Conservation (phyloP, 2,797 vertebrate species). For the Vespertilio murinus region DNA sequence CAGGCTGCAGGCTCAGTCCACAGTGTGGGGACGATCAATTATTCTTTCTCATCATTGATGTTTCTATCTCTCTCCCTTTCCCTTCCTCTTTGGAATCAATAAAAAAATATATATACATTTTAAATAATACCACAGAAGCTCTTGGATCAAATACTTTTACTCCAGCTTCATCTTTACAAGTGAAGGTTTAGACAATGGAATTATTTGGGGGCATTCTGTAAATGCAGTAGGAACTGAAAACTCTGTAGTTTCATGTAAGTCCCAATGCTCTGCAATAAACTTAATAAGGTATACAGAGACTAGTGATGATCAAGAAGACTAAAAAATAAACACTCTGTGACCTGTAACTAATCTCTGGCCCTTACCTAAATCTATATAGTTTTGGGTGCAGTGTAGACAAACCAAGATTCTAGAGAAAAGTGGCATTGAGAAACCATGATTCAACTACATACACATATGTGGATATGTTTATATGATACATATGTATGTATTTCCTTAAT, state of each 20-base stretch:
- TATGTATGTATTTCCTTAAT: background rate
- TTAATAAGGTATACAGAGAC: background rate
- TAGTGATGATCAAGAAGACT: background rate
- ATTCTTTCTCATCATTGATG: too few relatives aligned
- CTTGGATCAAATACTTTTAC: background rate
- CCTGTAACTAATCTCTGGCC: background rate
- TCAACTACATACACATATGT: background rate
- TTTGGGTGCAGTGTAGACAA: background rate
- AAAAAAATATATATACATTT: too few relatives aligned
- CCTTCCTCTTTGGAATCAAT: too few relatives aligned
- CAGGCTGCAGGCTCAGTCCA: too few relatives aligned
- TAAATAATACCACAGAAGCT: background rate
- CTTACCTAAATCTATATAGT: background rate
- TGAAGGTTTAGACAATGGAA: background rate
- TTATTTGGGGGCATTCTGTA: background rate
- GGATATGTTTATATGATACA: background rate
- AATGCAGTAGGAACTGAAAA: background rate
- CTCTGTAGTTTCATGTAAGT: background rate
- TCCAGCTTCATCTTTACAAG: constrained; percentile 22
- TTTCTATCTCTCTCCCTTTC: too few relatives aligned
- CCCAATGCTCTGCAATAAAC: background rate
- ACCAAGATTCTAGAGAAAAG: background rate
- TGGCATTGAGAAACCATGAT: background rate
- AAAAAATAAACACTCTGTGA: background rate
- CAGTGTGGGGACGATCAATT: too few relatives aligned